Evolutionary conservation across 2,797 vertebrate species (phyloP).

Genomic region (Merluccius polli): DNA sequence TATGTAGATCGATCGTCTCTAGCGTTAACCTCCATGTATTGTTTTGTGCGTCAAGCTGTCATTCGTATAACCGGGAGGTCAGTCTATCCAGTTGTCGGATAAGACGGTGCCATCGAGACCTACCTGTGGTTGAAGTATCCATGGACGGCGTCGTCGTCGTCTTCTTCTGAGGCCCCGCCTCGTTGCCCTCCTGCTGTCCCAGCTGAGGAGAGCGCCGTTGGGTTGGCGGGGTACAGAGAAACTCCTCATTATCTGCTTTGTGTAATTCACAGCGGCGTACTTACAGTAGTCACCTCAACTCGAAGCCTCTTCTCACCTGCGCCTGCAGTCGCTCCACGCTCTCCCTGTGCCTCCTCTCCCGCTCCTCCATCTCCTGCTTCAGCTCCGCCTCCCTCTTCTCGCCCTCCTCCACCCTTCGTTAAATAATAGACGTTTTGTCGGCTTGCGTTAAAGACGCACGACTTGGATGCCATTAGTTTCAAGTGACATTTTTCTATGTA

Average conservation of each 20-base stretch:
- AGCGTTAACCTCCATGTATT: too few species aligned
- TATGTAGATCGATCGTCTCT: neutral
- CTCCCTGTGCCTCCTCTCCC: slow-evolving; percentile 72
- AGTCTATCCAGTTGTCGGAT: too few species aligned
- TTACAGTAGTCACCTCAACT: neutral
- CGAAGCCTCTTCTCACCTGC: slow-evolving; percentile 68
- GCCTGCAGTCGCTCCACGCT: slow-evolving; percentile 73
- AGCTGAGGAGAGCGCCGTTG: slow-evolving; percentile 45
- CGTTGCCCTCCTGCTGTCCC: slow-evolving; percentile 36
- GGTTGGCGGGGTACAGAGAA: slow-evolving; percentile 30
- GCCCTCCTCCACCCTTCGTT: slow-evolving; percentile 78
- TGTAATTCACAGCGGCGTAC: too few species aligned
- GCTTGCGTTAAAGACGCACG: neutral
- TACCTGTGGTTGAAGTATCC: slow-evolving; percentile 47
- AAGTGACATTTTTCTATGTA: too few species aligned
- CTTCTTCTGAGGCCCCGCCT: slow-evolving; percentile 28
- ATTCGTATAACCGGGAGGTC: too few species aligned
- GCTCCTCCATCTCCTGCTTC: slow-evolving; percentile 73
- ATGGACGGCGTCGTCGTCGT: slow-evolving; percentile 33
- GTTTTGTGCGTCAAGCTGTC: too few species aligned
- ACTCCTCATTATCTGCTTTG: slow-evolving; percentile 11
- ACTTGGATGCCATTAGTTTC: neutral
- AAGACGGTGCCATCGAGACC: neutral
- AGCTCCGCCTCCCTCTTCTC: slow-evolving; percentile 76
- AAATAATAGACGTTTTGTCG: neutral